Base-by-base conservation (phyloP, 2,888 invertebrate genomes). In the Globia sparganii region DNA sequence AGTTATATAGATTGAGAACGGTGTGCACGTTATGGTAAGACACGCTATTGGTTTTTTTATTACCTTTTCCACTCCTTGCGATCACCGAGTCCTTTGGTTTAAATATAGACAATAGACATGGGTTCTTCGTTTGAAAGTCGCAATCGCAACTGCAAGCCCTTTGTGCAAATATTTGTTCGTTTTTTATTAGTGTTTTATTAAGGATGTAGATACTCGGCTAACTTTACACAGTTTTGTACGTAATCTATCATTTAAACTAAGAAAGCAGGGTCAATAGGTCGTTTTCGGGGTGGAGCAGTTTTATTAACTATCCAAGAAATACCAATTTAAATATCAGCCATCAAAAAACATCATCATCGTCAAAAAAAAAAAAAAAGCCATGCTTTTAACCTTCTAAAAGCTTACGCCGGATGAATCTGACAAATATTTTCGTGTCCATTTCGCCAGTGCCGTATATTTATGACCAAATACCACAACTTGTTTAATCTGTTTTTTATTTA, bases 21-120 rank as follows among this genome's bases (percentile, higher is more conserved):
- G 28, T 49, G 58, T 34, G 40, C 75, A 66, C 75, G 74, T 0
- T 81, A 81, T 2, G 81, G 78, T 78, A 78, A 81, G 61, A 75
- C 53, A 46, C 25, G 37, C 28, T 80, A 9, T 37, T 18, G 11
- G 11, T 37, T 34, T 49, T 56, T 49, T 61, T 49, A 4, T 2
- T 25, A 40, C 40, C 25, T 53, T 66, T 37, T 21, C 9, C 28
- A 53, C 6, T 31, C 31, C 37, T 43, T 53, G 18, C 18, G 18
- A 25, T 75, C 43, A 25, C n/a, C 46, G 37, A 49, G 15, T 40
- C 31, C 46, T 56, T 31, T 43, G 28, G 46, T 49, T 49, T 76
- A 78, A 78, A 40, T 78, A 76, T 25, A 49, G n/a, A 28, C 40
- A 37, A n/a, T n/a, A 9, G 37, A 37, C 66, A 31, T 49, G 37